These are phyloP conservation scores for Myrmecobius fasciatus DNA, from an alignment of 2,113 vertebrate genomes.

Conservation along the genomic window DNA sequence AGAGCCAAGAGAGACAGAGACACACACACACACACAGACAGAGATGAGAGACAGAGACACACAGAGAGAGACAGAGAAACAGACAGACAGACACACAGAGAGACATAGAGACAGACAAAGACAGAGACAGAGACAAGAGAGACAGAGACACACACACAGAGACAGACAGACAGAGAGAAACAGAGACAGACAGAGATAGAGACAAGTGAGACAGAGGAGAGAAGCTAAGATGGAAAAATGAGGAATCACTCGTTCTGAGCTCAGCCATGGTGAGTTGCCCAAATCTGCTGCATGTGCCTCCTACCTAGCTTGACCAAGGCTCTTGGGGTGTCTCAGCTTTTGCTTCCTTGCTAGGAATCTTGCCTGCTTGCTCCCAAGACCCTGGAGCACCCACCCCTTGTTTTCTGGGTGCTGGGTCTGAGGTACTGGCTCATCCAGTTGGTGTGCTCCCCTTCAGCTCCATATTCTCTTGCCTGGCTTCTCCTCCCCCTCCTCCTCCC, in stretches of 20 bases:
- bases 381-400: neutral
- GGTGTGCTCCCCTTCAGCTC: no score
- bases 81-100: neutral
- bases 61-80: neutral
- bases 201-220: neutral
- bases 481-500: neutral
- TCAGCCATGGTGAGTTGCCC: neutral
- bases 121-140: no score
- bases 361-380: neutral
- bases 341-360: neutral
- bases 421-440: neutral
- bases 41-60: neutral
- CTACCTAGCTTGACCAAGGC: neutral
- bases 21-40: no score
- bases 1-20: neutral
- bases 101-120: no score
- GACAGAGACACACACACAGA: no score
- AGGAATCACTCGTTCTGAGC: neutral
- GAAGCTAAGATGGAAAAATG: neutral
- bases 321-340: neutral
- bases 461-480: neutral
- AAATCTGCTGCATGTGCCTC: neutral
- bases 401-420: neutral
- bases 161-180: no score
- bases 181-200: neutral